Conservation (phyloP, 2,113 vertebrate species). For the Monopterus albus region DNA sequence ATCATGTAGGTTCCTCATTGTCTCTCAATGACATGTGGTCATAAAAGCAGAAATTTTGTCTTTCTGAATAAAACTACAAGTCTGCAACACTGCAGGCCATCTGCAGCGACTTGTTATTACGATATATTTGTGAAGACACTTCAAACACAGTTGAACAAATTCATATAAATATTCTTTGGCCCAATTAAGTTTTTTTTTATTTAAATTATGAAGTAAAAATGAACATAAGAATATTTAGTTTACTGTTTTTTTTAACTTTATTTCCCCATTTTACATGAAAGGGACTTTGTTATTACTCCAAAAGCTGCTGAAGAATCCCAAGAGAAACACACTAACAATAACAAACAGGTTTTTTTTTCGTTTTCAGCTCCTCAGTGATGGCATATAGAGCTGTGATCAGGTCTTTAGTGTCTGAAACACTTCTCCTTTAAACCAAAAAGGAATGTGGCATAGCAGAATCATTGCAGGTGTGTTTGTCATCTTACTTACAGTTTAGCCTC, state of each 20-base stretch:
- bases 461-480: too few species aligned
- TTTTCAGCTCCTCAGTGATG: not conserved
- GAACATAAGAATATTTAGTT: too few species aligned
- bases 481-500: too few species aligned
- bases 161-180: too few species aligned
- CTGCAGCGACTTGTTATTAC: not conserved
- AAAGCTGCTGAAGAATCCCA: not conserved
- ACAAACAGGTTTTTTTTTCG: too few species aligned
- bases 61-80: not conserved
- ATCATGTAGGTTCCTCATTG: slow-evolving; percentile 8
- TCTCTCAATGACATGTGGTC: not conserved
- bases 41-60: slow-evolving; percentile 18
- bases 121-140: accelerated
- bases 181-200: too few species aligned
- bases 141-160: too few species aligned
- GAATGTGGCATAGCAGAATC: too few species aligned
- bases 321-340: not conserved
- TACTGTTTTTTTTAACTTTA: too few species aligned
- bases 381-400: not conserved
- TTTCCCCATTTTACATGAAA: too few species aligned
- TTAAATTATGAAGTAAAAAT: too few species aligned
- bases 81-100: not conserved
- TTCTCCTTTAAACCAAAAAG: not conserved
- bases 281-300: too few species aligned
- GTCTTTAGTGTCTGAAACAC: not conserved